Conservation (phyloP, 2,888 invertebrate genomes). For the Diloba caeruleocephala region DNA sequence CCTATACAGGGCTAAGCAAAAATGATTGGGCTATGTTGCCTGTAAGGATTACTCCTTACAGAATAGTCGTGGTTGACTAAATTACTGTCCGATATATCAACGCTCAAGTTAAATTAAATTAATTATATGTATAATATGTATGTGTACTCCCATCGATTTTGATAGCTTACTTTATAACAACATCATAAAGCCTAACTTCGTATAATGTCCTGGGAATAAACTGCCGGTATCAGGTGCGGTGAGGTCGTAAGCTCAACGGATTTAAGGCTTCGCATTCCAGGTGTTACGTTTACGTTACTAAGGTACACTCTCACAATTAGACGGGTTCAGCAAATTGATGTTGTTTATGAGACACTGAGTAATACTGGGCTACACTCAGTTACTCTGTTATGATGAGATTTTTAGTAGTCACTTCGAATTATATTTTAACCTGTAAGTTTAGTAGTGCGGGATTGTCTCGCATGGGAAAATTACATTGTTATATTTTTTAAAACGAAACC, state of each 20-base stretch:
- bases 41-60: too few relatives aligned
- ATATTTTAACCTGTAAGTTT: constrained; percentile 21
- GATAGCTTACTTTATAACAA: constrained; percentile 19
- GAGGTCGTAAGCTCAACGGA: constrained; percentile 64
- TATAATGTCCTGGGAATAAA: constrained; percentile 52
- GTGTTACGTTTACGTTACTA: constrained; percentile 66
- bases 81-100: too few relatives aligned
- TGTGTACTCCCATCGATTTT: constrained; percentile 12
- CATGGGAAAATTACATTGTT: constrained; percentile 18
- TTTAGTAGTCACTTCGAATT: constrained; percentile 44
- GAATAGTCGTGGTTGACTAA: too few relatives aligned
- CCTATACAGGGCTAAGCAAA: too few relatives aligned
- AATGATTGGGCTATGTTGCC: too few relatives aligned
- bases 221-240: constrained; percentile 63
- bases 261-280: constrained; percentile 68
- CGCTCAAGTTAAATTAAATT: too few relatives aligned
- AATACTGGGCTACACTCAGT: constrained; percentile 24
- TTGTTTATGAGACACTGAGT: constrained; percentile 52
- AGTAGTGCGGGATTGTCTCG: constrained; percentile 15
- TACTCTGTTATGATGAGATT: constrained; percentile 40
- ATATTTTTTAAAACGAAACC: too few relatives aligned
- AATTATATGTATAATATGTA: constrained; percentile 38
- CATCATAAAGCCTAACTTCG: constrained; percentile 36
- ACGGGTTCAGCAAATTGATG: constrained; percentile 52
- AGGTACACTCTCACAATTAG: constrained; percentile 56